A percentile compares a stretch with the other conserved stretches of the same genome.
Conservation (phyloP, 2,888 invertebrate species). For the Drosophila helvetica region DNA sequence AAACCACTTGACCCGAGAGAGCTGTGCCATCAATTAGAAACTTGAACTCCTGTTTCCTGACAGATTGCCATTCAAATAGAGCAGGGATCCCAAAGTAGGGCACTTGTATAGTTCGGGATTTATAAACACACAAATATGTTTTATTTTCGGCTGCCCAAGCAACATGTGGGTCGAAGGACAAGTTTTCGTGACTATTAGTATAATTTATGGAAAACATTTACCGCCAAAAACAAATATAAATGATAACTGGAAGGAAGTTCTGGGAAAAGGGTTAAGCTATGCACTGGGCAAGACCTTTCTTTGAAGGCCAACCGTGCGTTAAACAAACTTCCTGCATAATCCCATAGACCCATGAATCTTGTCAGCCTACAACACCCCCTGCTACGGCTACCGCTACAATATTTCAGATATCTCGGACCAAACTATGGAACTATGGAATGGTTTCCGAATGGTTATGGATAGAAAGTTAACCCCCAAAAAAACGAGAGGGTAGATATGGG, state of each 20-base stretch:
- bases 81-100: background rate
- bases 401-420: background rate
- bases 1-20: constrained; percentile 24
- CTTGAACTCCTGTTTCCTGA: constrained; percentile 15
- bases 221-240: constrained; percentile 14
- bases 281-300: constrained; percentile 33
- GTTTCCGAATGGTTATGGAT: background rate
- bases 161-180: constrained; percentile 5
- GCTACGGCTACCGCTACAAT: background rate
- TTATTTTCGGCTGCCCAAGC: constrained; percentile 6
- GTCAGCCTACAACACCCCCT: constrained; percentile 11
- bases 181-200: constrained; percentile 20
- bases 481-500: constrained; percentile 30
- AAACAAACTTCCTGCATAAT: constrained; percentile 61
- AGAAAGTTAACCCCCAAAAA: constrained; percentile 54
- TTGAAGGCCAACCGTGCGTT: constrained; percentile 54
- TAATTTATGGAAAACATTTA: constrained; percentile 39
- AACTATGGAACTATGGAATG: background rate
- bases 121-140: background rate
- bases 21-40: constrained; percentile 37
- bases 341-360: constrained; percentile 40
- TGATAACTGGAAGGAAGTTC: constrained; percentile 4
- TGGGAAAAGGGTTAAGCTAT: constrained; percentile 45
- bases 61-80: constrained; percentile 5
- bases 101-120: constrained; percentile 13